Evolutionary conservation across 2,797 vertebrate species (phyloP).

Genomic region (Mus minutoides): DNA sequence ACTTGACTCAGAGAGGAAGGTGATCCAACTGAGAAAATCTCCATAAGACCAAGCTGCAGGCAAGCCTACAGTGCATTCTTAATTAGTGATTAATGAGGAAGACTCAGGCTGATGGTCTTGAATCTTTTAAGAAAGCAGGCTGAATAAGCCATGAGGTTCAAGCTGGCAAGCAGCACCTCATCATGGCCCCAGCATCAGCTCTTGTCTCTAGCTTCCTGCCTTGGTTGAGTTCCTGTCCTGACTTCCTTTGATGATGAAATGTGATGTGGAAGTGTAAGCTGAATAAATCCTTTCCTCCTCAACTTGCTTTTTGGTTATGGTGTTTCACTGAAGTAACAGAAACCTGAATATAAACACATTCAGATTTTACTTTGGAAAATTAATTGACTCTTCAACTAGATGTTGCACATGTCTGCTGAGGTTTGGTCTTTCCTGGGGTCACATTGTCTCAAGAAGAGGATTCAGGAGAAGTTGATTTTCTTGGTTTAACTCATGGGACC

Average conservation of each 20-base stretch:
- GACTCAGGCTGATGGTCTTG: too few relatives aligned
- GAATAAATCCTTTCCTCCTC: too few relatives aligned
- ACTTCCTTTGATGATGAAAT: too few relatives aligned
- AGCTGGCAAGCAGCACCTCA: background rate
- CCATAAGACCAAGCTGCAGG: background rate
- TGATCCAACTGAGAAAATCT: background rate
- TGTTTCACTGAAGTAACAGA: background rate
- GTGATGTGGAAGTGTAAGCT: too few relatives aligned
- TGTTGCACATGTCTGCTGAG: background rate
- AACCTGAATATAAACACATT: background rate
- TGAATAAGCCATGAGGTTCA: background rate
- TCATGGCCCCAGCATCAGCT: too few relatives aligned
- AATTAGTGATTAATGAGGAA: background rate
- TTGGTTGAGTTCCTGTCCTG: too few relatives aligned
- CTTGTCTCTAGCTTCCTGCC: too few relatives aligned
- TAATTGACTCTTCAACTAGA: background rate
- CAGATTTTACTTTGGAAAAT: background rate
- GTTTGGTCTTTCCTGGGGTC: background rate
- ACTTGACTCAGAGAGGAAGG: background rate
- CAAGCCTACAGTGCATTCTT: background rate
- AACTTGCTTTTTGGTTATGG: background rate
- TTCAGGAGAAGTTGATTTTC: background rate
- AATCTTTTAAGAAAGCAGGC: too few relatives aligned
- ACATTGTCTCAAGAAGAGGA: background rate
- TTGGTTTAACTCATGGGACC: too few relatives aligned